A percentile compares a stretch with the other conserved stretches of the same genome.
These are phyloP conservation scores for Drosophila seclusa DNA, from an alignment of 2,888 invertebrate species.

Conservation along the genomic window DNA sequence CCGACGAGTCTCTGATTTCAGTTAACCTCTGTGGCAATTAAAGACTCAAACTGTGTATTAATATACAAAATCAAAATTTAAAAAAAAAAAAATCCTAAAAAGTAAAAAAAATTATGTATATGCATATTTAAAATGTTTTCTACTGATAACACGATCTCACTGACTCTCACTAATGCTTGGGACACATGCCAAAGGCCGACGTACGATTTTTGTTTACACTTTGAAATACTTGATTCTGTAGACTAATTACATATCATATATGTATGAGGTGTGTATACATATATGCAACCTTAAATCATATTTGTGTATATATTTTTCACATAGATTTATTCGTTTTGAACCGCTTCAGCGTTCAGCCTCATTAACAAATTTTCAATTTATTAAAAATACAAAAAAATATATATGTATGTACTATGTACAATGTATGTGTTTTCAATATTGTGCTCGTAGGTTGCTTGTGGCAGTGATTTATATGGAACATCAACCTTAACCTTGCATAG, in stretches of 20 bases:
- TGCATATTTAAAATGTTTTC: slow-evolving; percentile 17
- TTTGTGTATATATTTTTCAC: slow-evolving; percentile 10
- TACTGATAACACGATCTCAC: slow-evolving; percentile 55
- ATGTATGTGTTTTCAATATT: slow-evolving; percentile 44
- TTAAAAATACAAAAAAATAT: slow-evolving; percentile 20
- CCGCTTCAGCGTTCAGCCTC: slow-evolving; percentile 41
- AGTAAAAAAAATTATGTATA: slow-evolving; percentile 19
- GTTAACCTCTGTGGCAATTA: slow-evolving; percentile 73
- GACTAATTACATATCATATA: slow-evolving; percentile 37
- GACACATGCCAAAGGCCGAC: slow-evolving; percentile 50
- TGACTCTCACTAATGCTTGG: slow-evolving; percentile 17
- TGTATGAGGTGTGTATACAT: slow-evolving; percentile 1
- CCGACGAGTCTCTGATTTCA: slow-evolving; percentile 51
- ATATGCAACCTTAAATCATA: slow-evolving; percentile 33
- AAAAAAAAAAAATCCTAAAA: slow-evolving; percentile 29
- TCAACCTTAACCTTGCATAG: slow-evolving; percentile 65
- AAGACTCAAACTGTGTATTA: slow-evolving; percentile 45
- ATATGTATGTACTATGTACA: not conserved
- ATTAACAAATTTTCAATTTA: slow-evolving; percentile 64
- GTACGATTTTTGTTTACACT: slow-evolving; percentile 54
- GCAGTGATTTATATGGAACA: slow-evolving; percentile 67
- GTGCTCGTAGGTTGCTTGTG: slow-evolving; percentile 64
- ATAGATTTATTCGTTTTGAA: slow-evolving; percentile 23
- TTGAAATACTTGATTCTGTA: slow-evolving; percentile 14
- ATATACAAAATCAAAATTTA: slow-evolving; percentile 27